Evolutionary conservation across 2,113 vertebrate species (phyloP).

Genomic region (Ranitomeya imitator): DNA sequence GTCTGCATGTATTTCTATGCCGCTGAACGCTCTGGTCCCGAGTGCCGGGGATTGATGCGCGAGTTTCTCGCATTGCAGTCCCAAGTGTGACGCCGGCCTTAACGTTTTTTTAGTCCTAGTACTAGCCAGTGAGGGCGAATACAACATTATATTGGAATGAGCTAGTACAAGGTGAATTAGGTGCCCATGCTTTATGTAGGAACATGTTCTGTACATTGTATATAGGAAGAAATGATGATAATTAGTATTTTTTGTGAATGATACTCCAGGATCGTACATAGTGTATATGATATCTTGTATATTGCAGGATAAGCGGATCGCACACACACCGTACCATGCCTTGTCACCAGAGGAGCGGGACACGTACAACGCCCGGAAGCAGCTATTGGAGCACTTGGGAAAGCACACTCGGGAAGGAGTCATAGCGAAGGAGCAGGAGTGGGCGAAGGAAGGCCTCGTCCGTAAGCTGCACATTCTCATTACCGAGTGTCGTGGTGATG

Average conservation of each 20-base stretch:
- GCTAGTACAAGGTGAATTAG: no score
- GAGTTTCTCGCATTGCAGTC: no score
- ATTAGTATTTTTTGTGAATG: not conserved
- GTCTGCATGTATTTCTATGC: no score
- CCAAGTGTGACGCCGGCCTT: no score
- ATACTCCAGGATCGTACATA: not conserved
- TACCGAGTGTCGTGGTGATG: not conserved
- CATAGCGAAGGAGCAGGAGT: conserved; percentile 61
- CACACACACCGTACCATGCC: conserved; percentile 74
- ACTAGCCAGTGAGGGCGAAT: not conserved
- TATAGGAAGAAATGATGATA: no score
- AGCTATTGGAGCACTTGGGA: conserved; percentile 73
- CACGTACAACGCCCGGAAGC: conserved; percentile 63
- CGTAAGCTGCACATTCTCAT: conserved; percentile 18
- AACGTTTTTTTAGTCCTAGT: not conserved
- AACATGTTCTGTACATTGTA: no score
- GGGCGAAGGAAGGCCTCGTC: conserved; percentile 55
- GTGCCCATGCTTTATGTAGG: no score
- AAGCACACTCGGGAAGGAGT: conserved; percentile 64
- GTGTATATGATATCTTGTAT: not conserved
- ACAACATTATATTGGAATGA: not conserved
- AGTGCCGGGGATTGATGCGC: no score
- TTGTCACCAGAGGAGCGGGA: conserved; percentile 71
- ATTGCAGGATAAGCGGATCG: conserved; percentile 73
- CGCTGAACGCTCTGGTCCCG: no score